Evolutionary conservation across 2,888 invertebrate genomes (phyloP).

Genomic region (Cancer borealis): DNA sequence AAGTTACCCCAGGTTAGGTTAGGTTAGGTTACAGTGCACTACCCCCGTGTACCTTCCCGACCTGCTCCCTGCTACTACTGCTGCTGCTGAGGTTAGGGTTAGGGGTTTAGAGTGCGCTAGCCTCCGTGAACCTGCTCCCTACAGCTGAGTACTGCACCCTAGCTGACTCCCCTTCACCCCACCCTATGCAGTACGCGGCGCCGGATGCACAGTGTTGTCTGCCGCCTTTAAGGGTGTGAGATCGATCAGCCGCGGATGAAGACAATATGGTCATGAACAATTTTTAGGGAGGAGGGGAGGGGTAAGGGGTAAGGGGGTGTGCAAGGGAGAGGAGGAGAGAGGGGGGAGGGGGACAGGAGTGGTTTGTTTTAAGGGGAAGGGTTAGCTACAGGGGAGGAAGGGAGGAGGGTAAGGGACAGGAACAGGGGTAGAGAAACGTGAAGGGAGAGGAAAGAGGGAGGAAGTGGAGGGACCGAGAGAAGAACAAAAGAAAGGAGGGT

Average conservation of each 20-base stretch:
- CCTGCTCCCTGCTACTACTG: not conserved
- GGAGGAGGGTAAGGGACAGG: not conserved
- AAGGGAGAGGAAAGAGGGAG: not conserved
- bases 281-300: not conserved
- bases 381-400: no score
- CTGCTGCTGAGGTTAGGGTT: no score
- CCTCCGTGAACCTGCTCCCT: no score
- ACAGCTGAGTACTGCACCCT: not conserved
- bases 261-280: not conserved
- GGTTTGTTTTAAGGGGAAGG: no score
- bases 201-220: not conserved
- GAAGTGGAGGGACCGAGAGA: not conserved
- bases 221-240: not conserved
- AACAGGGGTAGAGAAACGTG: not conserved
- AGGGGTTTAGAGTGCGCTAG: no score
- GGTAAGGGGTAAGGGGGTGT: not conserved
- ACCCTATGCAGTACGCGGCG: not conserved
- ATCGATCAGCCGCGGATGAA: conserved; percentile 18
- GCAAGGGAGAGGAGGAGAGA: not conserved
- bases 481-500: conserved; percentile 2
- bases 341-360: not conserved
- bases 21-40: not conserved
- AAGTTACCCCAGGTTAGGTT: no score
- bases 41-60: not conserved
- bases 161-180: not conserved